A percentile compares a stretch with the other conserved stretches of the same genome.
phyloP scores from a whole-genome alignment of 2,113 vertebrate genomes.

The Xiphorhynchus elegans region DNA sequence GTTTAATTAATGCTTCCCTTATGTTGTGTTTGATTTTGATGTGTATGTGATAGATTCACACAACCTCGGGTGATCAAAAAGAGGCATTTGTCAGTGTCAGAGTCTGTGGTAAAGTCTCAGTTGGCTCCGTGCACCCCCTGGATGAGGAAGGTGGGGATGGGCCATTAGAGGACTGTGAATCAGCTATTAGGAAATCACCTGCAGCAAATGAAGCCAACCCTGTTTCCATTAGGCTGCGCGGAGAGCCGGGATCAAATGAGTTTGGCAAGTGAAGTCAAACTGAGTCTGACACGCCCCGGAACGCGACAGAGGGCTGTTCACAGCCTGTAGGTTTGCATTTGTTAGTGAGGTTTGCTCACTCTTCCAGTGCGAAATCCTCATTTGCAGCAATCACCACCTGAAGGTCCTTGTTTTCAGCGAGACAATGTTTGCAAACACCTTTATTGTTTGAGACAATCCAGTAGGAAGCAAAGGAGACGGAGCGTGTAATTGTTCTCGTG shows the following conservation, averaged over 20 bases:
- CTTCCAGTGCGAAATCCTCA: slow-evolving; percentile 13
- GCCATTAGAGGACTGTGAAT: slow-evolving; percentile 64
- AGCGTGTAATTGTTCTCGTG: slow-evolving; percentile 20
- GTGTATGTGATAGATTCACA: slow-evolving; percentile 23
- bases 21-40: slow-evolving; percentile 59
- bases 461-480: neutral
- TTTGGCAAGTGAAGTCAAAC: slow-evolving; percentile 27
- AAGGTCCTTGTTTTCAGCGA: neutral
- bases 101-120: neutral
- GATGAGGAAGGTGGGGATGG: slow-evolving; percentile 35
- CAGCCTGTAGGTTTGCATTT: slow-evolving; percentile 9
- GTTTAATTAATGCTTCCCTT: slow-evolving; percentile 75
- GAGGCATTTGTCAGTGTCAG: slow-evolving; percentile 64
- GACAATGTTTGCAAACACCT: slow-evolving; percentile 28
- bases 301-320: neutral
- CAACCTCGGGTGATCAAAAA: slow-evolving; percentile 61
- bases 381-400: neutral
- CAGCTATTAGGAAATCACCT: slow-evolving; percentile 64
- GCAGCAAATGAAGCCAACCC: slow-evolving; percentile 51
- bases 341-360: neutral
- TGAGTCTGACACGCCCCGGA: neutral
- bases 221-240: slow-evolving; percentile 47
- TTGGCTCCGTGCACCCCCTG: neutral
- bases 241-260: neutral
- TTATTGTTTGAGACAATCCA: slow-evolving; percentile 51